Conservation (phyloP, 2,797 vertebrate genomes). For the Oreochromis grahami region DNA sequence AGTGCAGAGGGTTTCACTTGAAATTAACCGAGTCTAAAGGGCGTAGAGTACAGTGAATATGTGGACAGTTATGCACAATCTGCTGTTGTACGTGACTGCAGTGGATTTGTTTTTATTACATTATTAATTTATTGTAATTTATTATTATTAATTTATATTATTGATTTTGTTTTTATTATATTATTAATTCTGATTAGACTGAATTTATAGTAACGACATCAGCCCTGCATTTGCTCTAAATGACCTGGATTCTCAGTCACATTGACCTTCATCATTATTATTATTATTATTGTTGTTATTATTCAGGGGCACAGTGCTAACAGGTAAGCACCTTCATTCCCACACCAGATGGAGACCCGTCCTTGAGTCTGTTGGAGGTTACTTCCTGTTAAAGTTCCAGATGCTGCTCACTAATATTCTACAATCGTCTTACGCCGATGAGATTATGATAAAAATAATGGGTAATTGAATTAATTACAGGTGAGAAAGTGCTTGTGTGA, state of each 20-base stretch:
- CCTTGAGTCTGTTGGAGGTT: neutral
- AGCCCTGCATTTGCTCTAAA: neutral
- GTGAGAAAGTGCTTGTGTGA: neutral
- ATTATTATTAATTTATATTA: too few species aligned
- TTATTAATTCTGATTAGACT: neutral
- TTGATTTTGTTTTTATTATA: neutral
- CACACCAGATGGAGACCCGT: neutral
- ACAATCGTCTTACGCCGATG: neutral
- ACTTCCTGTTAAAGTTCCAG: neutral
- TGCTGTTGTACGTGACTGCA: neutral
- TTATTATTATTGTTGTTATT: accelerated
- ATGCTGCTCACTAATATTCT: neutral
- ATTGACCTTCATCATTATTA: accelerated
- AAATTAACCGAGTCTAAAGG: neutral
- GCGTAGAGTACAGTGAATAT: neutral
- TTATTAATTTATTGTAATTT: neutral
- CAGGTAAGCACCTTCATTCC: neutral
- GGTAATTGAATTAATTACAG: neutral
- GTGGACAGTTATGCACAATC: neutral
- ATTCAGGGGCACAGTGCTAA: neutral
- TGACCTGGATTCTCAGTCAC: neutral
- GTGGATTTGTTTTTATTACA: neutral
- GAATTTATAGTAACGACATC: neutral
- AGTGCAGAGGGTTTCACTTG: neutral
- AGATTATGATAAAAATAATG: neutral